Base-by-base conservation (phyloP, 23 tunicate genomes). In the Clavelina lepadiformis region DNA sequence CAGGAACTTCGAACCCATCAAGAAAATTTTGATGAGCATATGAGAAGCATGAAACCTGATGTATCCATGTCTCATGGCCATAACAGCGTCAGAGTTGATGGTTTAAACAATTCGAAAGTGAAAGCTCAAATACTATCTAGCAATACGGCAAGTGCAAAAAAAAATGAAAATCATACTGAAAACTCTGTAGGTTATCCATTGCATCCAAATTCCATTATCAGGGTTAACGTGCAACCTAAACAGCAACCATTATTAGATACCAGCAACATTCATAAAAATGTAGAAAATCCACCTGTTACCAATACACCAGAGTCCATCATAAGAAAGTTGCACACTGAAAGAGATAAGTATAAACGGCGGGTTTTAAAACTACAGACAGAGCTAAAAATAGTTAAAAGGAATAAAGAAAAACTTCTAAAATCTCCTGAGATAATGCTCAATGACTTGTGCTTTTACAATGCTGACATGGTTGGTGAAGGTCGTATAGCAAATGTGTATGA, bases 401-500 rank as follows among this genome's bases (percentile, higher is more conserved):
- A 38, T 2, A 56, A 54, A 27, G 20, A 5, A 0, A 3, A 36
- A 33, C 19, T 65, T 27, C 41, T 32, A 13, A 62, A 65, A 35
- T 67, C 93, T 5, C 80, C 85, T 15, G 95, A 86, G 34, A 71
- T 86, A 7, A 49, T 76, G 28, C 34, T 62, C 8, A 61, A 72
- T 46, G 95, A 86, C 18, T 26, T 86, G 13, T 38, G 26, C 22
- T 86, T 67, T 38, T 86, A 55, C 52, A 77, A 71, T 47, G 78
- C 95, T 30, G 79, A 86, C 37, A 28, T 86, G 76, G 53, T 86
- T 5, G 85, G 85, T 19, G 95, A 86, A 72, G 95, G 95, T 25
- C 72, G 72, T 28, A 38, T 72, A 21, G 68, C 86, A 13, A 47
- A 36, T 45, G 95, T 86, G 26, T 86, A 86, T 72, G 65, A 68